Conservation (phyloP, 2,888 invertebrate genomes). For the Stenodera caucasica region DNA sequence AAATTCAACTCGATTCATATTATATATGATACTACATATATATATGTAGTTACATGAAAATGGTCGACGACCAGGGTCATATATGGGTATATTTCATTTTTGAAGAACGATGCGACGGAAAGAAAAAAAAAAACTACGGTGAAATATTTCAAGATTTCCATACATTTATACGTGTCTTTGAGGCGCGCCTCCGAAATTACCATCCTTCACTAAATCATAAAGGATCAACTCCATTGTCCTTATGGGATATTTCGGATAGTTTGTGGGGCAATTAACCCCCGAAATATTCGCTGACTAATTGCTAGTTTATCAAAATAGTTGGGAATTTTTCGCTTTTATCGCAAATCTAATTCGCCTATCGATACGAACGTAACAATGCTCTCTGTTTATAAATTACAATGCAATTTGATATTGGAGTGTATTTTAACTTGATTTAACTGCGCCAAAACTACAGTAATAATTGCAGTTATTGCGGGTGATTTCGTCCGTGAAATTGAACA, state of each 20-base stretch:
- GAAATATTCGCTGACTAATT: no score
- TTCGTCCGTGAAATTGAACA: not conserved
- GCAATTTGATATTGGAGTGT: not conserved
- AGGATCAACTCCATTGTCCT: no score
- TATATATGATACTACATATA: not conserved
- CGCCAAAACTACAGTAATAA: not conserved
- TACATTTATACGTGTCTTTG: conserved; percentile 46
- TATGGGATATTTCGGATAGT: no score
- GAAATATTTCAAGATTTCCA: conserved; percentile 46
- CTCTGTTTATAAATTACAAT: not conserved
- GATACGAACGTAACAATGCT: not conserved
- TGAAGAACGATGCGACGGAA: conserved; percentile 14
- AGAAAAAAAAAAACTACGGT: conserved; percentile 23
- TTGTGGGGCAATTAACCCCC: no score
- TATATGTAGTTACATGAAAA: conserved; percentile 14
- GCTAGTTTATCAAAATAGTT: no score
- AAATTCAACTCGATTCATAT: conserved; percentile 27
- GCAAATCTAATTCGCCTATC: not conserved
- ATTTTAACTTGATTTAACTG: not conserved
- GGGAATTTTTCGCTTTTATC: no score
- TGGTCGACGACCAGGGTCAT: conserved; percentile 32
- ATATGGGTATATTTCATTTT: conserved; percentile 39
- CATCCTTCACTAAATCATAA: conserved; percentile 40
- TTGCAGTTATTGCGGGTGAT: not conserved
- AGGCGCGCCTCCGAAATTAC: conserved; percentile 36